Evolutionary conservation across 2,888 invertebrate genomes (phyloP).

Genomic region (Pollenia amentaria): DNA sequence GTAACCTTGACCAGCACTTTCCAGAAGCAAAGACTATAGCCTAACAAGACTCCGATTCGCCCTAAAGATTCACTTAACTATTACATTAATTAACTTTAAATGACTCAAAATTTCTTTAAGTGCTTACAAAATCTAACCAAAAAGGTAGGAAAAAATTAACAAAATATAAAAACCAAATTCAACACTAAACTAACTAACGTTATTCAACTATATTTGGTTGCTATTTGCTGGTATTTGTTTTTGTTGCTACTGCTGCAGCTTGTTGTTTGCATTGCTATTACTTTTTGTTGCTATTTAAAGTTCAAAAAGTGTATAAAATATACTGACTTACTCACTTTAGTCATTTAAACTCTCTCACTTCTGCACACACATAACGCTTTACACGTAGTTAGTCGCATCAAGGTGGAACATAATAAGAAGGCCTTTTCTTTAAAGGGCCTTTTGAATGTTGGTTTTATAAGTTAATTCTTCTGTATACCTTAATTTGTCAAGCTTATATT

Average conservation of each 20-base stretch:
- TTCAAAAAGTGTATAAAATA: constrained; percentile 47
- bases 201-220: constrained; percentile 49
- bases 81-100: not conserved
- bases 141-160: constrained; percentile 20
- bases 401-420: not conserved
- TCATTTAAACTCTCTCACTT: constrained; percentile 11
- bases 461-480: no score
- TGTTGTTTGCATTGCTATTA: constrained; percentile 10
- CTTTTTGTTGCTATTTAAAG: constrained; percentile 43
- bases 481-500: no score
- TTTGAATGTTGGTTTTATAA: not conserved
- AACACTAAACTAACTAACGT: constrained; percentile 62
- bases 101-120: constrained; percentile 3
- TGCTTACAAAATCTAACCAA: constrained; percentile 25
- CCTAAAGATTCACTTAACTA: no score
- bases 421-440: not conserved
- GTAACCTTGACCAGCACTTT: no score
- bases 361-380: constrained; percentile 1
- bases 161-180: constrained; percentile 59
- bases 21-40: no score
- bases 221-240: constrained; percentile 31
- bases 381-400: not conserved
- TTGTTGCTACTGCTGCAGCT: constrained; percentile 1
- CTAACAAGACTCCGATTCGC: no score
- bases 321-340: constrained; percentile 37